Evolutionary conservation across 2,888 invertebrate genomes (phyloP).

Genomic region (Oxycera nigricornis): DNA sequence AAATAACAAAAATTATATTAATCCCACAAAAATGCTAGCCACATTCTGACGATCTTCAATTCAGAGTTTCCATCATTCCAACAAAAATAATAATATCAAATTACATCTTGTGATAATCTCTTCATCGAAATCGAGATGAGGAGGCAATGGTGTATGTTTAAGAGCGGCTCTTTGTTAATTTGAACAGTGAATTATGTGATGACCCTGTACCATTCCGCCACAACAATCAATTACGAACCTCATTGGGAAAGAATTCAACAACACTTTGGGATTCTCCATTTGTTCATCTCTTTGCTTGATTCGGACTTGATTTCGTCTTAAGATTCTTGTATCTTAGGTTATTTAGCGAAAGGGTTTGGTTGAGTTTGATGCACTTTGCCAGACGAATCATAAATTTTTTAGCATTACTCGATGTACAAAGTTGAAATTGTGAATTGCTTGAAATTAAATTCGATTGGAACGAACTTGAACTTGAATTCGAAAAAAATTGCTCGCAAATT

Average conservation of each 20-base stretch:
- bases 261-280: conserved; percentile 9
- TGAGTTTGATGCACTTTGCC: background rate
- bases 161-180: conserved; percentile 35
- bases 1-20: background rate
- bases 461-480: too few species aligned
- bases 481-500: too few species aligned
- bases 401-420: too few species aligned
- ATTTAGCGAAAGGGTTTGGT: background rate
- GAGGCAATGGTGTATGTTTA: background rate
- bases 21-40: conserved; percentile 1
- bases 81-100: conserved; percentile 19
- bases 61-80: too few species aligned
- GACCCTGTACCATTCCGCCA: conserved; percentile 33
- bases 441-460: too few species aligned
- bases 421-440: too few species aligned
- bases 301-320: conserved; percentile 7
- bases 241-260: conserved; percentile 43
- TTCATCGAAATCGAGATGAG: background rate
- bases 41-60: too few species aligned
- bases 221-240: conserved; percentile 44
- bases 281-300: background rate
- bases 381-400: background rate
- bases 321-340: conserved; percentile 7
- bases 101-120: conserved; percentile 15
- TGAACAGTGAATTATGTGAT: conserved; percentile 36